Evolutionary conservation across 2,888 invertebrate species (phyloP).

Genomic region (Hirudinaria manillensis): DNA sequence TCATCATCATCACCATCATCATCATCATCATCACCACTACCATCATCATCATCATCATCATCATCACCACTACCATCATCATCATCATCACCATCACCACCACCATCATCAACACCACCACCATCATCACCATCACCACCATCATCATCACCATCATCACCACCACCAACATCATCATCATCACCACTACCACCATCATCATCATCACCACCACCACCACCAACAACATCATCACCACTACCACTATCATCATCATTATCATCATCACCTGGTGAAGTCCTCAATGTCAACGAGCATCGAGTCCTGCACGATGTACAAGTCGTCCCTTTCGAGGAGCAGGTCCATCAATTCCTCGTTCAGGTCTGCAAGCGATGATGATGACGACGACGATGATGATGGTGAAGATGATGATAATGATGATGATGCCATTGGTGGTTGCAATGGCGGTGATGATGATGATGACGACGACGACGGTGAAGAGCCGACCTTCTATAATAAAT

Average conservation of each 20-base stretch:
- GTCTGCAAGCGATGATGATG: constrained; percentile 50
- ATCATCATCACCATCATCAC: not conserved
- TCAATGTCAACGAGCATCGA: constrained; percentile 95
- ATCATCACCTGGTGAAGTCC: constrained; percentile 67
- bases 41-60: not conserved
- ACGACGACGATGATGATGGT: not conserved
- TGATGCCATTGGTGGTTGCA: not conserved
- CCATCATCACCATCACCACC: constrained; percentile 4
- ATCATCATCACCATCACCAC: not conserved
- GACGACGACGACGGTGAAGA: constrained; percentile 33
- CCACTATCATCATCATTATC: constrained; percentile 4
- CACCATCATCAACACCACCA: constrained; percentile 5
- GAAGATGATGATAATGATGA: not conserved
- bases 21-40: constrained; percentile 4
- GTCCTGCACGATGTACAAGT: constrained; percentile 93
- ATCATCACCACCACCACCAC: constrained; percentile 10
- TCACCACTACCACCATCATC: constrained; percentile 4
- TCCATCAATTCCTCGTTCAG: constrained; percentile 84
- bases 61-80: not conserved
- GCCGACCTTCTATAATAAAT: constrained; percentile 27
- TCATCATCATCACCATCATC: constrained; percentile 4
- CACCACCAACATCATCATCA: constrained; percentile 11
- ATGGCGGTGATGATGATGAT: constrained; percentile 29
- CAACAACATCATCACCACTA: not conserved
- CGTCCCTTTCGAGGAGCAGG: constrained; percentile 83